Evolutionary conservation across 2,113 vertebrate species (phyloP).

Genomic region (Camelus bactrianus): DNA sequence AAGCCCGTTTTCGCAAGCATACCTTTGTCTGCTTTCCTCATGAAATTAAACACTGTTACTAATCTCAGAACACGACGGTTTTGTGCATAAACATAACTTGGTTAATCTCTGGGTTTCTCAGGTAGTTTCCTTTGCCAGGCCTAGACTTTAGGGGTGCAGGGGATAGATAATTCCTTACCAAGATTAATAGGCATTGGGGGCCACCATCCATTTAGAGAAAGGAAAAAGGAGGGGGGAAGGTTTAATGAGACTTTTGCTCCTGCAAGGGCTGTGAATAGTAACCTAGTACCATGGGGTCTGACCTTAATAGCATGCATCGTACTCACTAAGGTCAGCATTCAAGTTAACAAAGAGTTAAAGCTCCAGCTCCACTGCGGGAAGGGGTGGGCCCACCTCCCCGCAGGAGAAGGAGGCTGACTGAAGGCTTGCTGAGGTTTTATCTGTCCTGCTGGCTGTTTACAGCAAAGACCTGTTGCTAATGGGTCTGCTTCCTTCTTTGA

Average conservation of each 20-base stretch:
- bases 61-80: slow-evolving; percentile 89
- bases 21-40: slow-evolving; percentile 78
- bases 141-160: slow-evolving; percentile 84
- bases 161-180: slow-evolving; percentile 87
- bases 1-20: neutral
- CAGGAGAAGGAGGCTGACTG: neutral
- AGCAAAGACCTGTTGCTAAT: slow-evolving; percentile 52
- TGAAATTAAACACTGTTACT: slow-evolving; percentile 90
- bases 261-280: neutral
- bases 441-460: neutral
- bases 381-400: neutral
- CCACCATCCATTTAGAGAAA: slow-evolving; percentile 86
- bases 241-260: neutral
- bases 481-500: neutral
- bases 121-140: slow-evolving; percentile 87
- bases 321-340: neutral
- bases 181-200: slow-evolving; percentile 89
- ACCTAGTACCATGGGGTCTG: neutral
- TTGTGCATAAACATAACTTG: slow-evolving; percentile 89
- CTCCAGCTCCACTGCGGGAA: neutral
- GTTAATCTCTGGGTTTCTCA: slow-evolving; percentile 89
- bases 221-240: neutral
- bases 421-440: neutral
- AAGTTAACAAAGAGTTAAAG: neutral
- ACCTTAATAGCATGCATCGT: neutral